phyloP scores from a whole-genome alignment of 2,797 vertebrate species.

The Oophaga sylvatica region DNA sequence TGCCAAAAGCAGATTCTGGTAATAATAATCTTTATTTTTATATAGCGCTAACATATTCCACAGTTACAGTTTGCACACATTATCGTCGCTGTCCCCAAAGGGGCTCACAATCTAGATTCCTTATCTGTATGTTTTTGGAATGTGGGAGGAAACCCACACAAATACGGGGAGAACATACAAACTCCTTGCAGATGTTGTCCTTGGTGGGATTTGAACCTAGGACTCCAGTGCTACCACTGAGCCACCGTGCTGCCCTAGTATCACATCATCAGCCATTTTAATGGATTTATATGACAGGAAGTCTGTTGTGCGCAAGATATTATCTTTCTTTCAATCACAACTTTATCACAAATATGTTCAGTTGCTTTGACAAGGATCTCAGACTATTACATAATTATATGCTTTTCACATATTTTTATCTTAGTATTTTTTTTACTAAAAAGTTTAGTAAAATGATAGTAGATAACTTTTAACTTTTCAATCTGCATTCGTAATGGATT shows the following conservation, averaged over 20 bases:
- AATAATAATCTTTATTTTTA: no score
- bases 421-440: not conserved
- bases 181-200: no score
- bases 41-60: no score
- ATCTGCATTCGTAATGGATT: not conserved
- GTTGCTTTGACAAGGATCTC: not conserved
- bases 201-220: no score
- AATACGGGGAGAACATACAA: no score
- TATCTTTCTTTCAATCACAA: constrained; percentile 3
- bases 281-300: not conserved
- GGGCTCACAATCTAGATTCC: no score
- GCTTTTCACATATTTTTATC: not conserved
- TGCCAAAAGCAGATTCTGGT: not conserved
- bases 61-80: no score
- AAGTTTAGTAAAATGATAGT: not conserved
- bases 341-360: constrained; percentile 11
- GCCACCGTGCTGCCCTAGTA: not conserved
- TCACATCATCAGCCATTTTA: not conserved
- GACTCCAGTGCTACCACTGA: no score
- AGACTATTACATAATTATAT: not conserved
- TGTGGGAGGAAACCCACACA: no score
- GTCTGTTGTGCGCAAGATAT: not conserved
- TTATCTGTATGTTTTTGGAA: no score
- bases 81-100: no score
- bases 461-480: not conserved